Base-by-base conservation (phyloP, 2,113 vertebrate species). In the Sander vitreus region DNA sequence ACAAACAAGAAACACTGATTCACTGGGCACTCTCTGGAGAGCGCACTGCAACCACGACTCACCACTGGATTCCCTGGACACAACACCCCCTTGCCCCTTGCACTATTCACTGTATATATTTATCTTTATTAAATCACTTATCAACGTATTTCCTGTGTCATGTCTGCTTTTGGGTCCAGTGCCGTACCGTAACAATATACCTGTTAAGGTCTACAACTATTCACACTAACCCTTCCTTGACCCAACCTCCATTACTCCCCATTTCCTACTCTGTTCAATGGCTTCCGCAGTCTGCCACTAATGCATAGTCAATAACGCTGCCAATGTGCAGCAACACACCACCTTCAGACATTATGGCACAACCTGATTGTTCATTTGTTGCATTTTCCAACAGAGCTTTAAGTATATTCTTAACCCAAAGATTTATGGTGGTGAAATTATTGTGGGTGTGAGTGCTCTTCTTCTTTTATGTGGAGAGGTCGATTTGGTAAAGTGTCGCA, bases 281-380 rank as follows among this genome's bases (percentile, higher is more conserved):
- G 85, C 90, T 90, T 91, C 83, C 65, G 59, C 85, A 58, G 45
- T 75, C 73, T 75, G 79, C 76, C 73, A 43, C 47, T 82, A 76
- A 88, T 45, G 65, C 69, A 76, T 81, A 75, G 84, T 73, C 84
- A 87, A 86, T 92, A 60, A 85, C 85, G 75, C 86, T 48, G 72
- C 72, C 66, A 6, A 84, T 89, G 92, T 93, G 93, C 91, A 48
- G 65, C 58, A 11, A 63, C 93, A 93, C 88, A 86, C 62, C 70
- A 86, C 75, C 76, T 88, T 76, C 30, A 74, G 84, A 78, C 76
- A 64, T 91, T 72, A 84, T 68, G 75, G 80, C 82, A 71, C 45
- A 23, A 69, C 39, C 66, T 72, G 64, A 85, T 80, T 84, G 57
- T 72, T 76, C 45, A 62, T 83, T 70, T 73, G 71, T 74, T 80